Evolutionary conservation across 2,113 vertebrate genomes (phyloP), one percentile per base, ranked within the genome.

Genomic region (Equus przewalskii): DNA sequence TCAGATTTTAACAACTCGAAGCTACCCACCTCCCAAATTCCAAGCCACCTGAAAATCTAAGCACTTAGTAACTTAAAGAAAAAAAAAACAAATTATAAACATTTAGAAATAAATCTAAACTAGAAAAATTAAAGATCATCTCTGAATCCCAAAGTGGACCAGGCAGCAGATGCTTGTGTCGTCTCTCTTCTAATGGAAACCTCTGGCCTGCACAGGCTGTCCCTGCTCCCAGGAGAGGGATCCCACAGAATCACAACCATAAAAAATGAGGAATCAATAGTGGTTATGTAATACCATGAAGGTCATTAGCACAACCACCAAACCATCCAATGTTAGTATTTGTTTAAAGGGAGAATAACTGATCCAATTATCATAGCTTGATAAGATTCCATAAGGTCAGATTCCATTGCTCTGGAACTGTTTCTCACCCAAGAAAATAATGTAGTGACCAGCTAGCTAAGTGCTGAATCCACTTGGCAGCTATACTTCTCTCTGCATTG

Each of bases 81-180:
- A 30, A 49, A 76, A 75, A 87, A 49, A 56, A 67, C 13, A 56
- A 82, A 79, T 54, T 54, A 88, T 0, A 97, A 26, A 76, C 41
- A 94, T 80, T 87, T 56, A 87, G 41, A 96, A 94, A 65, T 87
- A 83, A 92, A 84, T 33, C 18, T 69, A 83, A 95, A 88, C 65
- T 18, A 80, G 70, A 76, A 96, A 90, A 92, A 92, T 22, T 60
- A 78, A 90, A 70, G 10, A 54, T 78, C 85, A 94, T 28, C 49
- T 24, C 78, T 88, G 58, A 75, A 85, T 86, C 22, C 26, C 62
- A 65, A 79, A 94, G 54, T 67, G 92, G 49, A 91, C 5, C 62
- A 91, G 60, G 54, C 54, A 85, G 30, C 41, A 11, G 67, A 56
- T 33, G 67, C 19, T 76, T 65, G 1, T 46, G 54, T 49, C 49